A percentile compares a stretch with the other conserved stretches of the same genome.
phyloP scores from a whole-genome alignment of 2,888 invertebrate genomes.

The Tetanocera ferruginea region DNA sequence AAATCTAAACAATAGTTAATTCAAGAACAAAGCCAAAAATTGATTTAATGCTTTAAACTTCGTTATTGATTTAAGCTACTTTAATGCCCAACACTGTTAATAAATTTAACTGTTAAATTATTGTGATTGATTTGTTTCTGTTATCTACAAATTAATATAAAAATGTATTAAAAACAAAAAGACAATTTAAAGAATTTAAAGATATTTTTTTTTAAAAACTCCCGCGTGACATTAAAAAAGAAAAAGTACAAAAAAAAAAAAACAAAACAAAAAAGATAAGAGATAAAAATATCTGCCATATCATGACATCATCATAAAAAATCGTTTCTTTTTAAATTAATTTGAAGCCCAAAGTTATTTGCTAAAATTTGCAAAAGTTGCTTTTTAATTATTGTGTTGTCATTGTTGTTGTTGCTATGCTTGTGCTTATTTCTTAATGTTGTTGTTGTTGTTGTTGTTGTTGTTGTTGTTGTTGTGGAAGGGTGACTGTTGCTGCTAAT shows the following conservation, averaged over 20 bases:
- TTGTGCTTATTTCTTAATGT: too few species aligned
- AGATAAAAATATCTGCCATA: slow-evolving; percentile 40
- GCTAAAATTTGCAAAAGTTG: neutral
- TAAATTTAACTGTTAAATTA: too few species aligned
- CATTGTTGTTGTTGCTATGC: neutral
- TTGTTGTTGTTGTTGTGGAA: neutral
- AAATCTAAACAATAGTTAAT: too few species aligned
- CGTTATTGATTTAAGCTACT: too few species aligned
- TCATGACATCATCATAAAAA: slow-evolving; percentile 49
- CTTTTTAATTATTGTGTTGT: neutral
- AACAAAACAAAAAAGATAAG: slow-evolving; percentile 20
- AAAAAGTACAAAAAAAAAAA: slow-evolving; percentile 23
- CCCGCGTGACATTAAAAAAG: neutral
- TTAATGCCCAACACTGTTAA: too few species aligned
- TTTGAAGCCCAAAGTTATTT: neutral
- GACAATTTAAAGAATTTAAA: too few species aligned
- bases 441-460: neutral
- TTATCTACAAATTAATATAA: neutral
- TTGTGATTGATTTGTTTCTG: neutral
- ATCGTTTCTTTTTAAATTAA: slow-evolving; percentile 31
- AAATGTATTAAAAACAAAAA: too few species aligned
- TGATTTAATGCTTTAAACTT: too few species aligned
- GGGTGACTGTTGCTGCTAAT: neutral
- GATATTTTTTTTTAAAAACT: too few species aligned
- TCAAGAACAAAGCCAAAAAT: too few species aligned